Evolutionary conservation across 1,140 invertebrate species (phyloP).

Genomic region (Oryctes rhinoceros): DNA sequence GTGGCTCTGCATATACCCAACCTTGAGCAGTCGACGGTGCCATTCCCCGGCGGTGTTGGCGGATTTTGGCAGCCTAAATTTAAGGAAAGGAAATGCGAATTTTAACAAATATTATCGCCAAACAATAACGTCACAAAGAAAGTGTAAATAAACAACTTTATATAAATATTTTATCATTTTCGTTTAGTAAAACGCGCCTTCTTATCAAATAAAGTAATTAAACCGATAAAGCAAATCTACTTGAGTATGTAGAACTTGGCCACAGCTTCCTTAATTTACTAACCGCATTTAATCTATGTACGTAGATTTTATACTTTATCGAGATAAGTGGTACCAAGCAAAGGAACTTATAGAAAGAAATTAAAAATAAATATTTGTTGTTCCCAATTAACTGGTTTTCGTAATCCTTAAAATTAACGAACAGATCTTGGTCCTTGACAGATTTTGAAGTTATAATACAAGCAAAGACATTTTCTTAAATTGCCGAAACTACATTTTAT

Average conservation of each 20-base stretch:
- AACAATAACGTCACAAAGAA: no score
- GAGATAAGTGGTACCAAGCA: background rate
- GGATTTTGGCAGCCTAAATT: constrained; percentile 54
- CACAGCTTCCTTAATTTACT: constrained; percentile 8
- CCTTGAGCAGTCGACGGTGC: constrained; percentile 60
- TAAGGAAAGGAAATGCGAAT: background rate
- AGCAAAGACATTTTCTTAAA: no score
- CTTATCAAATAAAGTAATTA: background rate
- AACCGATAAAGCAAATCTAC: no score
- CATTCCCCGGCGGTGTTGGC: constrained; percentile 61
- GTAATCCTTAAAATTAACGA: no score
- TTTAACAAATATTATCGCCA: no score
- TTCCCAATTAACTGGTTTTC: no score
- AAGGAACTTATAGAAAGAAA: background rate
- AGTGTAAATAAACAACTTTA: background rate
- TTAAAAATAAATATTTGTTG: background rate
- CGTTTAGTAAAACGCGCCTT: background rate
- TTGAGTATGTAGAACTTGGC: background rate
- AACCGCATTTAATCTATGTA: constrained; percentile 24
- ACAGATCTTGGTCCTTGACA: no score
- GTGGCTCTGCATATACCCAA: constrained; percentile 65
- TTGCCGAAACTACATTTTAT: no score
- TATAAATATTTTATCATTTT: background rate
- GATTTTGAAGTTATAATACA: no score
- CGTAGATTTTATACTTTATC: background rate